Percentiles rank a stretch among this genome's conserved stretches.
phyloP scores from a whole-genome alignment of 2,113 vertebrate genomes.

The Platanista minor region DNA sequence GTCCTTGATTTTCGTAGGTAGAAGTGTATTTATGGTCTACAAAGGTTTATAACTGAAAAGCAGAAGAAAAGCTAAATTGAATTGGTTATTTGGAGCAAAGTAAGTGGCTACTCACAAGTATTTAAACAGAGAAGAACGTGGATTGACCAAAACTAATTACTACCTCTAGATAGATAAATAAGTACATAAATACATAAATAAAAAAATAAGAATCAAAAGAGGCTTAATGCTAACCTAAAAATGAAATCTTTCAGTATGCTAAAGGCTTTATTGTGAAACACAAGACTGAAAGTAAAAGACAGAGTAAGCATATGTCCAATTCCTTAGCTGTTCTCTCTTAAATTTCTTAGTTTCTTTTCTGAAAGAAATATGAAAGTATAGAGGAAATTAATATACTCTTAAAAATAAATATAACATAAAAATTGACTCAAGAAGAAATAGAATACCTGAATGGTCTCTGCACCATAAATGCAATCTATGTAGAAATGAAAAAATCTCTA shows the following conservation, averaged over 20 bases:
- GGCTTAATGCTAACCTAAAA: not conserved
- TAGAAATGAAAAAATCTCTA: not conserved
- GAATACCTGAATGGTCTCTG: not conserved
- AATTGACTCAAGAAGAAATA: not conserved
- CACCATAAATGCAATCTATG: not conserved
- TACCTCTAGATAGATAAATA: not conserved
- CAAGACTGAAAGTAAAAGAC: not conserved
- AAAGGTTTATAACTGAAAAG: not conserved
- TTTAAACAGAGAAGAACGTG: not conserved
- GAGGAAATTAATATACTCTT: not conserved
- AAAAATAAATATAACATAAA: not conserved
- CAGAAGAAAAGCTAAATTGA: not conserved
- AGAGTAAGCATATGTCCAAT: rapidly evolving
- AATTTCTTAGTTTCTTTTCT: not conserved
- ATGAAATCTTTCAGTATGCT: not conserved
- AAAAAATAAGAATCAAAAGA: not conserved
- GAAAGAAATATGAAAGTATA: not conserved
- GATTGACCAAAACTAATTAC: not conserved
- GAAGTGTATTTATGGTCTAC: not conserved
- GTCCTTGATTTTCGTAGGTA: not conserved
- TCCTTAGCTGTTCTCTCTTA: not conserved
- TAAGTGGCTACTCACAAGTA: not conserved
- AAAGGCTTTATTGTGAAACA: not conserved
- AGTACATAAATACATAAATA: not conserved
- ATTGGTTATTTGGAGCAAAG: not conserved